Conservation (phyloP, 1,140 invertebrate genomes). For the Brachionus koreanus region DNA sequence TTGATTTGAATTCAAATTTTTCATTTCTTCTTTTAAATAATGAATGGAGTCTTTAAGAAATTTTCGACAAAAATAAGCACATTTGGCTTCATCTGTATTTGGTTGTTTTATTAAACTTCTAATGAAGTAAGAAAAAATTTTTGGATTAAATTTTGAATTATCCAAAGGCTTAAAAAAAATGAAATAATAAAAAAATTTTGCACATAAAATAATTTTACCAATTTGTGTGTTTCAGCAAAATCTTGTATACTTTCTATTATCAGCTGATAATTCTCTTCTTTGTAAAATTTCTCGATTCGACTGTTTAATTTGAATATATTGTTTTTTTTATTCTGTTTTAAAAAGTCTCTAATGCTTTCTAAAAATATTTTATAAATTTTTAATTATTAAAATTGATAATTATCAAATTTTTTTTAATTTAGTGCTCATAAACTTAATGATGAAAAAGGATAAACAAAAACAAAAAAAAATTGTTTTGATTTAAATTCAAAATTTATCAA, state of each 20-base stretch:
- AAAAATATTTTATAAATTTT: background rate
- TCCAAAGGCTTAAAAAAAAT: slow-evolving; percentile 11
- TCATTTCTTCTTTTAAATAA: slow-evolving; percentile 1
- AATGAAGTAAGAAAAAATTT: slow-evolving; percentile 3
- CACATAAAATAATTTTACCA: background rate
- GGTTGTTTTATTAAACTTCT: background rate
- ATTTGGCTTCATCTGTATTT: background rate
- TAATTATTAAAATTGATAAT: background rate
- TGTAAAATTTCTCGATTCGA: slow-evolving; percentile 20
- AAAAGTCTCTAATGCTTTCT: slow-evolving; percentile 35
- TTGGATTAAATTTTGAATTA: slow-evolving; percentile 16
- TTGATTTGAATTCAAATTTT: background rate
- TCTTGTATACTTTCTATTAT: background rate
- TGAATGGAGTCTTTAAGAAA: slow-evolving; percentile 7
- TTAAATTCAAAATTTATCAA: too few relatives aligned
- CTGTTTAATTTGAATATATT: background rate
- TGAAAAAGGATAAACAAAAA: too few relatives aligned
- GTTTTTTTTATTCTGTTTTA: slow-evolving; percentile 14
- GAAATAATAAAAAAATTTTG: background rate
- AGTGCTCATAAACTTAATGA: too few relatives aligned
- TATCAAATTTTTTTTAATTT: too few relatives aligned
- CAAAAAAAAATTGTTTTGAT: too few relatives aligned
- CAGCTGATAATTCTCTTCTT: background rate
- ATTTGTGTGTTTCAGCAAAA: slow-evolving; percentile 31
- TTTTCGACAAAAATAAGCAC: slow-evolving; percentile 38